A percentile compares a stretch with the other conserved stretches of the same genome.
Evolutionary conservation across 1,140 invertebrate species (phyloP).

Genomic region (Lucilia sericata): DNA sequence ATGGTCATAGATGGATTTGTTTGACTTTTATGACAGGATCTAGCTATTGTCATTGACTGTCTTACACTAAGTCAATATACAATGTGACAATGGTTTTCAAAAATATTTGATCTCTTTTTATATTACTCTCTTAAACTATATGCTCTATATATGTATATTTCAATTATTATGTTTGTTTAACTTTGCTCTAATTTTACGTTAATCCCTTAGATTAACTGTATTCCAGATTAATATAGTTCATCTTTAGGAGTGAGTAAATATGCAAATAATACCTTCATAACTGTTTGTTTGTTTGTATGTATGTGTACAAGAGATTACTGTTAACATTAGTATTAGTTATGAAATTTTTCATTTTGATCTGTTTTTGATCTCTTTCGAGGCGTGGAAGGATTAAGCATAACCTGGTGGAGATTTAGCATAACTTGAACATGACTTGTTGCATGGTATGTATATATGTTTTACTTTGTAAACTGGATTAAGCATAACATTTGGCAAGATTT

Average conservation of each 20-base stretch:
- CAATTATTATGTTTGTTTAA: constrained; percentile 28
- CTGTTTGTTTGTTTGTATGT: no score
- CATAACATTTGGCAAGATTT: neutral
- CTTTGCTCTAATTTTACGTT: constrained; percentile 40
- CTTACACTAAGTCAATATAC: no score
- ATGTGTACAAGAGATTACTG: neutral
- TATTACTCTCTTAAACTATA: neutral
- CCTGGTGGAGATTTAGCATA: neutral
- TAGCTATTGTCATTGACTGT: constrained; percentile 6
- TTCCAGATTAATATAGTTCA: neutral
- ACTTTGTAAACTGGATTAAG: neutral
- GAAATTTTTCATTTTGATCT: neutral
- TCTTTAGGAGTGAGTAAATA: no score
- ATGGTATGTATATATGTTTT: no score
- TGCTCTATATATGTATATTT: neutral
- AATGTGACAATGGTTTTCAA: neutral
- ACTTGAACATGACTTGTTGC: neutral
- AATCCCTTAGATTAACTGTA: constrained; percentile 35
- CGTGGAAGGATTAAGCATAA: neutral
- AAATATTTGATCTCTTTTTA: neutral
- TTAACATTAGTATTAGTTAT: neutral
- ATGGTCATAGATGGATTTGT: constrained; percentile 12
- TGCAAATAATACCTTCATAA: no score
- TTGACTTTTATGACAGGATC: constrained; percentile 33
- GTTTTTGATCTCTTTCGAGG: neutral